Evolutionary conservation across 2,113 vertebrate genomes (phyloP), one percentile per base, ranked within the genome.

Genomic region (Protomyctophum bolini): DNA sequence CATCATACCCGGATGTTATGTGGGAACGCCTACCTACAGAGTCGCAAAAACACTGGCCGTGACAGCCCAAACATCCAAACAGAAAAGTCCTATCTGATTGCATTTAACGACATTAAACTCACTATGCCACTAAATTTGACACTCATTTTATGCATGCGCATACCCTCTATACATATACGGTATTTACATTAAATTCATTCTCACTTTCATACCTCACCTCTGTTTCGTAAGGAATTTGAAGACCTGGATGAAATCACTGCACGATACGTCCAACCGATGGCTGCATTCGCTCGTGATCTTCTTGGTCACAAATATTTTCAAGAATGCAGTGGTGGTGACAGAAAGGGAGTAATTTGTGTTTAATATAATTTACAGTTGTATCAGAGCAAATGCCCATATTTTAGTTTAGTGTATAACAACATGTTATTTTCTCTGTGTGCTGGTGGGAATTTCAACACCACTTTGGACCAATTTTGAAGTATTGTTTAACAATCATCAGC

Each of bases 191-290:
- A 41, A 41, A 41, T 41, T 41, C 33, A 6, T 41, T 41, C 33
- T 41, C 33, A 41, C 5, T 41, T 41, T 41, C 33, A 41, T 41
- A 41, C 33, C 33, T 41, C 33, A 6, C 0, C 15, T 60, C 68
- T 3, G 85, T 41, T 74, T 10, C 33, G 81, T 41, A 41, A 99
- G 98, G 98, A 99, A 63, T 99, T 98, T 93, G 97, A 99, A 89
- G 98, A 99, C 89, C 89, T 99, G 83, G 98, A 99, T 90, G 98
- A 99, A 91, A 99, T 99, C 74, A 97, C 97, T 56, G 98, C 98
- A 77, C 95, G 97, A 29, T 99, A 96, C 54, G 95, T 99, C 73
- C 98, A 99, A 85, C 98, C 98, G 10, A 99, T 99, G 97, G 98
- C 98, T 2, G 96, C 97, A 12, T 99, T 99, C 76, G 97, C 98